A percentile compares a stretch with the other conserved stretches of the same genome.
phyloP scores from a whole-genome alignment of 2,888 invertebrate genomes.

The Dinocampus coccinellae region DNA sequence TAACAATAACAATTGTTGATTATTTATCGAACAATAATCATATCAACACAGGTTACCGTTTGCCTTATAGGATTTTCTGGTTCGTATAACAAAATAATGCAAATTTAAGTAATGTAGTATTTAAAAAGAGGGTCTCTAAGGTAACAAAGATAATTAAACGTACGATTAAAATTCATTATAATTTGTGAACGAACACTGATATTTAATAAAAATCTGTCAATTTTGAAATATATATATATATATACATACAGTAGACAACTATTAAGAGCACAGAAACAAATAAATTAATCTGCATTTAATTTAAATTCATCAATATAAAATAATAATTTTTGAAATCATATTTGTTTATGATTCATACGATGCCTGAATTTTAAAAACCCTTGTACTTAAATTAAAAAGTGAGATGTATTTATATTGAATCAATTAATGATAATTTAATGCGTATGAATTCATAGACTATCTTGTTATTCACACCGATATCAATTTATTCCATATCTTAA shows the following conservation, averaged over 20 bases:
- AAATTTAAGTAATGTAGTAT: constrained; percentile 25
- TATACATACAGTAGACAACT: too few species aligned
- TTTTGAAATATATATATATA: too few species aligned
- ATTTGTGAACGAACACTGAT: not conserved
- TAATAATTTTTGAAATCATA: constrained; percentile 10
- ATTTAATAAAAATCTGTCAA: not conserved
- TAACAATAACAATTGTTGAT: not conserved
- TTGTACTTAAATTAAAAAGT: constrained; percentile 30
- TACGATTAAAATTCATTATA: constrained; percentile 3
- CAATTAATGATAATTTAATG: constrained; percentile 15
- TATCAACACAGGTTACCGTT: constrained; percentile 19
- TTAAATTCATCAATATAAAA: not conserved
- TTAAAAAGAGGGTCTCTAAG: constrained; percentile 35
- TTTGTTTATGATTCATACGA: not conserved
- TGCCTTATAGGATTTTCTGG: constrained; percentile 13
- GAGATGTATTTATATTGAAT: constrained; percentile 23
- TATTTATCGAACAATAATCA: constrained; percentile 15
- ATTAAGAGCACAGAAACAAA: too few species aligned
- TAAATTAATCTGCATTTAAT: not conserved
- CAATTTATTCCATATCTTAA: constrained; percentile 13
- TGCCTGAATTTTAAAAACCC: constrained; percentile 5
- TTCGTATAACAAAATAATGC: constrained; percentile 5
- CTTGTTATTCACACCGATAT: constrained; percentile 18
- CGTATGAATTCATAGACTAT: constrained; percentile 12
- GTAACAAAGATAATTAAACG: constrained; percentile 33